These are phyloP conservation scores for Himalopsyche kuldschensis DNA, from an alignment of 2,888 invertebrate genomes.

Conservation along the genomic window DNA sequence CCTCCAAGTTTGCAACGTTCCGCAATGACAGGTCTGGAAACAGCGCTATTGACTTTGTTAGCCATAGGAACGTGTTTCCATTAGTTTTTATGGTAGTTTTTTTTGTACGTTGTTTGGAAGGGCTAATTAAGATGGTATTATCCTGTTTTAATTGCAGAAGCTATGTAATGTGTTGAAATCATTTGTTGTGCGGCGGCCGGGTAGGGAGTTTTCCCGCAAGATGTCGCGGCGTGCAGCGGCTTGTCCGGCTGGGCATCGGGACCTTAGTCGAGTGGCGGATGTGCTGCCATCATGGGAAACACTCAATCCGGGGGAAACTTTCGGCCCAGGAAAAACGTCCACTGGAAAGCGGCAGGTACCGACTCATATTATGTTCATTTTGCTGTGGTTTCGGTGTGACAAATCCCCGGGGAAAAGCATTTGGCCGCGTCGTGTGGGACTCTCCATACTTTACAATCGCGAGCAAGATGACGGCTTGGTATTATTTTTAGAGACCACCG, in stretches of 20 bases:
- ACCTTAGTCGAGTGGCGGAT: slow-evolving; percentile 49
- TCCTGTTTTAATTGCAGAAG: too few species aligned
- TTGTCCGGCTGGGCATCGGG: slow-evolving; percentile 41
- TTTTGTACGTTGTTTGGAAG: too few species aligned
- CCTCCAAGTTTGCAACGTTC: too few species aligned
- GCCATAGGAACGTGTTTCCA: too few species aligned
- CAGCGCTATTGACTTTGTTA: too few species aligned
- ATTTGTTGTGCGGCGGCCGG: neutral
- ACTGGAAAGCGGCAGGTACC: slow-evolving; percentile 84
- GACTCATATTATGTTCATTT: neutral
- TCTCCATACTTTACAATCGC: neutral
- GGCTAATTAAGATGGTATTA: too few species aligned
- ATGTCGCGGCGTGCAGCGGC: slow-evolving; percentile 41
- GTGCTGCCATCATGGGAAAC: slow-evolving; percentile 51
- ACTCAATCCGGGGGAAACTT: slow-evolving; percentile 56
- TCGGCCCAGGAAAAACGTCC: slow-evolving; percentile 74
- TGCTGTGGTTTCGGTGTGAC: neutral
- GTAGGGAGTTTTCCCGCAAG: neutral
- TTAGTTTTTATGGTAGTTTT: too few species aligned
- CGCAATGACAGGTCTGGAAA: too few species aligned
- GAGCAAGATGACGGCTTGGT: slow-evolving; percentile 15
- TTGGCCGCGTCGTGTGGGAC: neutral
- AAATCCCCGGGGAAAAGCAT: neutral
- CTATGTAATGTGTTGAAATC: neutral
- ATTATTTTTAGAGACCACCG: slow-evolving; percentile 30